Evolutionary conservation across 2,888 invertebrate species (phyloP).

Genomic region (Drosophila picticornis): DNA sequence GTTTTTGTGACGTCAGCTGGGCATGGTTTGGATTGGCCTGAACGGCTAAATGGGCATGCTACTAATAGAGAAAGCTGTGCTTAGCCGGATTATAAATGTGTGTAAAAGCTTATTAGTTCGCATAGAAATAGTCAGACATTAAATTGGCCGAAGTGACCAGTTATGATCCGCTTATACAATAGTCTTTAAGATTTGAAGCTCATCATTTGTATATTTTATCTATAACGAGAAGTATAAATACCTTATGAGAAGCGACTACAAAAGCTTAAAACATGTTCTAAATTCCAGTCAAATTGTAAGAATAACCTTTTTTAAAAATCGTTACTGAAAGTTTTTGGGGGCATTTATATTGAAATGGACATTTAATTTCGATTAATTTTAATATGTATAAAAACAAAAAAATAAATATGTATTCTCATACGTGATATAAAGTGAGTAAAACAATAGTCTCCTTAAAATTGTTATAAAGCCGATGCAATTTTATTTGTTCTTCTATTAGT

Average conservation of each 20-base stretch:
- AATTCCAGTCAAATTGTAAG: neutral
- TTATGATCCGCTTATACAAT: neutral
- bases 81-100: neutral
- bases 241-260: neutral
- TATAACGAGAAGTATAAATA: neutral
- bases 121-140: neutral
- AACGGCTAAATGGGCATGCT: slow-evolving; percentile 10
- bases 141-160: neutral
- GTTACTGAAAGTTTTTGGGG: neutral
- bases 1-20: slow-evolving; percentile 61
- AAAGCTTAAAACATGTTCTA: neutral
- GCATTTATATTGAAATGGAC: neutral
- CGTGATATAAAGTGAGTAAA: neutral
- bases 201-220: neutral
- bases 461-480: neutral
- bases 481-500: neutral
- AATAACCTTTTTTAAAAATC: neutral
- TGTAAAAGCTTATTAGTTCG: neutral
- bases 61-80: slow-evolving; percentile 20
- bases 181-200: neutral
- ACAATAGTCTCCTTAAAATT: neutral
- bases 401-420: too few species aligned
- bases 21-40: neutral
- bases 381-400: neutral
- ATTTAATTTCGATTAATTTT: neutral